These are phyloP conservation scores for Bufo bufo DNA, from an alignment of 2,113 vertebrate genomes.

Conservation along the genomic window DNA sequence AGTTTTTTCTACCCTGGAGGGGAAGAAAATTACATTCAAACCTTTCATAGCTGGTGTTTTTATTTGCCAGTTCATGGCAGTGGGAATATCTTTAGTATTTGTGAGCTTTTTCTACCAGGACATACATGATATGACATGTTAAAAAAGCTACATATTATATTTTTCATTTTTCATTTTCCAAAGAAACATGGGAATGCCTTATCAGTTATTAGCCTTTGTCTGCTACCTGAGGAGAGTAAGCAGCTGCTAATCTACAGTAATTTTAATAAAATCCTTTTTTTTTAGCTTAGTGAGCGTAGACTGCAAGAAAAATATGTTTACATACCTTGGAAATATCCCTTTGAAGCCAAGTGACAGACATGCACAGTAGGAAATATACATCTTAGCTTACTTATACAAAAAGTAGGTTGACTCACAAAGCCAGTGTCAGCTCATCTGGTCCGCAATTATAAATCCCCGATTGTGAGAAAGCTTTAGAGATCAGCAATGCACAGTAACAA, in stretches of 20 bases:
- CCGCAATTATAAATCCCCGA: too few relatives aligned
- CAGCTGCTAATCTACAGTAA: constrained; percentile 5
- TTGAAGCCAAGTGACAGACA: background rate
- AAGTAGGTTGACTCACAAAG: background rate
- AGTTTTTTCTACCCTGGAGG: background rate
- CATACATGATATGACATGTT: too few relatives aligned
- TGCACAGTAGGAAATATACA: background rate
- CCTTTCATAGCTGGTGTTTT: background rate
- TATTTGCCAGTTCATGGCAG: background rate
- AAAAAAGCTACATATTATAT: background rate
- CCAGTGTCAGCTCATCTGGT: too few relatives aligned
- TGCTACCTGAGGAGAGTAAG: background rate
- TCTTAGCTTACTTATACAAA: background rate
- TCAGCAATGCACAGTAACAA: too few relatives aligned
- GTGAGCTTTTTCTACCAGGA: background rate
- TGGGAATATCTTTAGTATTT: background rate
- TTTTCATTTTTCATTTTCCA: background rate
- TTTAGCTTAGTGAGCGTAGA: background rate
- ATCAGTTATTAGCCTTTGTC: constrained; percentile 7
- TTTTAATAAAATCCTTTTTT: background rate
- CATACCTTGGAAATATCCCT: background rate
- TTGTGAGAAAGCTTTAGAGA: too few relatives aligned
- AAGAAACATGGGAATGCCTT: background rate
- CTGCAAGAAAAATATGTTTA: background rate
- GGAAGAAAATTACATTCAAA: background rate